A percentile compares a stretch with the other conserved stretches of the same genome.
These are phyloP conservation scores for Lepidurus packardi DNA, from an alignment of 1,140 invertebrate species.

Conservation along the genomic window DNA sequence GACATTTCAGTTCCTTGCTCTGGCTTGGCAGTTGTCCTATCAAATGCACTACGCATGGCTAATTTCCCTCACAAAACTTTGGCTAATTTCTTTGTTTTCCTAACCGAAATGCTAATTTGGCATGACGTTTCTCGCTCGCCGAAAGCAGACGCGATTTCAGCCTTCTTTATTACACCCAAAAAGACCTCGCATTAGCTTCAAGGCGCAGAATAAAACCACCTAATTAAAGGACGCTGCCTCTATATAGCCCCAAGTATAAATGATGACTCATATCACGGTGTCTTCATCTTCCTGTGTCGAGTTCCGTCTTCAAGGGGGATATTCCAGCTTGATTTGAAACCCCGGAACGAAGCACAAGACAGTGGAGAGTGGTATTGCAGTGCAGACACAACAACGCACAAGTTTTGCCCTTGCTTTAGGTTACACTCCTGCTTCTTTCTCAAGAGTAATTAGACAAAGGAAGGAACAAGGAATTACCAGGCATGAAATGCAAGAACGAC, in stretches of 20 bases:
- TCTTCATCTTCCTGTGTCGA: not conserved
- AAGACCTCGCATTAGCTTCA: not conserved
- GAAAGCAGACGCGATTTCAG: too few relatives aligned
- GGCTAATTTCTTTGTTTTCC: not conserved
- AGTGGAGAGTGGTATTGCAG: not conserved
- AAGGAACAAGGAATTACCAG: not conserved
- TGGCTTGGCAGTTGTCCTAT: not conserved
- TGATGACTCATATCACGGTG: slow-evolving; percentile 3
- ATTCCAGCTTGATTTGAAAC: not conserved
- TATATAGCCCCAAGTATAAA: not conserved
- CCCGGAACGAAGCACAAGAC: not conserved
- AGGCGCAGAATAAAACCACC: not conserved
- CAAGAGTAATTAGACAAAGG: not conserved
- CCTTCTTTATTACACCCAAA: too few relatives aligned
- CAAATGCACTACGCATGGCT: not conserved
- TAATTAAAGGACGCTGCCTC: slow-evolving; percentile 5
- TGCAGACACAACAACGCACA: too few relatives aligned
- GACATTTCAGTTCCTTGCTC: not conserved
- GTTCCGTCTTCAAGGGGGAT: not conserved
- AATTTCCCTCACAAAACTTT: too few relatives aligned
- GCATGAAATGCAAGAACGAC: not conserved
- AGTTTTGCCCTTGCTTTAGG: too few relatives aligned
- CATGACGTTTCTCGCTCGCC: not conserved
- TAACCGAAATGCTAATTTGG: slow-evolving; percentile 10
- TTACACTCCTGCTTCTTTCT: not conserved